Evolutionary conservation across 1,140 invertebrate genomes (phyloP).

Genomic region (Orius insidiosus): DNA sequence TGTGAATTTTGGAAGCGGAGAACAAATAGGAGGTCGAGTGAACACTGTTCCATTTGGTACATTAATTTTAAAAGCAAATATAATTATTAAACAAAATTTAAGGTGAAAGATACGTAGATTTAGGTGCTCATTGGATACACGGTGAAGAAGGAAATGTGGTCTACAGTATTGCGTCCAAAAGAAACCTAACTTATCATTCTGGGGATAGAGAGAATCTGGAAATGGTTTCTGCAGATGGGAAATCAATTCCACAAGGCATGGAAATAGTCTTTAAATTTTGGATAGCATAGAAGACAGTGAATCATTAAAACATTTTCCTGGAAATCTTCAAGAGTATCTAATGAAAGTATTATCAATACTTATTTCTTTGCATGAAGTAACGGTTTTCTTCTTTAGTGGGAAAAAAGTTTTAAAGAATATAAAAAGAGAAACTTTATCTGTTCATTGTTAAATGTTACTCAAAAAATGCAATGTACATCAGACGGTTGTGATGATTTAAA

Average conservation of each 20-base stretch:
- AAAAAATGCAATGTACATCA: constrained; percentile 21
- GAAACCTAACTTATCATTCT: constrained; percentile 23
- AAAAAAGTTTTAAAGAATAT: too few relatives aligned
- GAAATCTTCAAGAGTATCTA: too few relatives aligned
- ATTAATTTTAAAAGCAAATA: neutral
- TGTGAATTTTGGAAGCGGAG: constrained; percentile 47
- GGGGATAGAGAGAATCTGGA: constrained; percentile 18
- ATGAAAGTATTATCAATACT: too few relatives aligned
- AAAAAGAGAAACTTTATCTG: too few relatives aligned
- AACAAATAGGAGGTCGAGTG: constrained; percentile 52
- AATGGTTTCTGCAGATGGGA: constrained; percentile 23
- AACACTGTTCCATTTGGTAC: constrained; percentile 26
- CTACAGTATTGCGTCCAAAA: constrained; percentile 39
- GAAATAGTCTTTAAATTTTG: too few relatives aligned
- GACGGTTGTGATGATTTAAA: constrained; percentile 40
- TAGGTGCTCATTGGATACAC: constrained; percentile 75
- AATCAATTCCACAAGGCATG: constrained; percentile 19
- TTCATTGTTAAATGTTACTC: too few relatives aligned
- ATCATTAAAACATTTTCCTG: too few relatives aligned
- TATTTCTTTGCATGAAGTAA: too few relatives aligned
- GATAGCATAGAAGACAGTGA: too few relatives aligned
- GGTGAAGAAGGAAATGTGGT: constrained; percentile 54
- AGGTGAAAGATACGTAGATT: constrained; percentile 43
- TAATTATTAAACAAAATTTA: constrained; percentile 2
- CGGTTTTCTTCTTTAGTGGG: too few relatives aligned